Base-by-base conservation (phyloP, 2,797 vertebrate genomes). In the Lacerta bilineata region DNA sequence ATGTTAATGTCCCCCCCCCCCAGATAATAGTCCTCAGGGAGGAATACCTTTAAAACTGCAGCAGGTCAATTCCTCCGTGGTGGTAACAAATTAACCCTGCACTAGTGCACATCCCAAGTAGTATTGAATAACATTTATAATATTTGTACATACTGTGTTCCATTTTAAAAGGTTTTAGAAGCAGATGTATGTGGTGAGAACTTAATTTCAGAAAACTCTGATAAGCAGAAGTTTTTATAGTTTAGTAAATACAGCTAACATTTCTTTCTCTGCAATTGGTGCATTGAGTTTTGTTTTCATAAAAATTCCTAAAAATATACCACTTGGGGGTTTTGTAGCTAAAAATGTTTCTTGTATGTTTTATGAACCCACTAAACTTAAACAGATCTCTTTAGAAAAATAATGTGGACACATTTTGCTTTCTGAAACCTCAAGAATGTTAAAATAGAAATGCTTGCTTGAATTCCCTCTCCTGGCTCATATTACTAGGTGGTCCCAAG, bases 401-500 rank as follows among this genome's bases (percentile, higher is more conserved):
- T 97, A 97, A 94, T 94, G 95, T 96, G 96, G 95, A 97, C 96
- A 94, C 96, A 96, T 97, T 96, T 97, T 96, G 95, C 96, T 97
- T 97, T 97, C 95, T 97, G 94, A 95, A 95, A 95, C 88, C 95
- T 96, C 94, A 97, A 97, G 96, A 97, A 97, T 97, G 96, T 97
- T 96, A 97, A 97, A 97, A 97, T 97, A 97, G 95, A 97, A 98
- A 97, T 97, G 95, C 97, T 97, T 97, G 97, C 97, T 98, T 98
- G 96, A 98, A 97, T 98, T 98, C 97, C 97, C 97, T 96, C 96
- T 97, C 95, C 97, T 98, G 98, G 98, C 97, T 98, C 95, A 97
- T 94, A 95, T 98, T 98, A 97, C 97, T 97, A 98, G 97, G 97
- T 97, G 97, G 98, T 98, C 97, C 98, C 97, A 98, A 97, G 97